These are phyloP conservation scores for Nomada hirtipes DNA, from an alignment of 2,888 invertebrate genomes.

Conservation along the genomic window DNA sequence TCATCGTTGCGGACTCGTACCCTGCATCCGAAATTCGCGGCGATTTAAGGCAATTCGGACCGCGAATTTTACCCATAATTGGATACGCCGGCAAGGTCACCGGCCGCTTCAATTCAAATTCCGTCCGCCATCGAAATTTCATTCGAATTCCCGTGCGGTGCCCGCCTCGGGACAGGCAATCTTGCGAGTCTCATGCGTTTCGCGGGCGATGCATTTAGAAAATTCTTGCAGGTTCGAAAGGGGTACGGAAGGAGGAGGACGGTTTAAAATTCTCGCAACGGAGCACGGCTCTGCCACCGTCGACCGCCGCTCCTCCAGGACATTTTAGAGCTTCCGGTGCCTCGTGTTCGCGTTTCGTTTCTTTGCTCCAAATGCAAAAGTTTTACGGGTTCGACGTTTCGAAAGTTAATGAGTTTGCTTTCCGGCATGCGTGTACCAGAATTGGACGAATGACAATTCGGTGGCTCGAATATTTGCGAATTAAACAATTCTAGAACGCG, in stretches of 20 bases:
- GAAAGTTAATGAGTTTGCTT: neutral
- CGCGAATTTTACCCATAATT: constrained; percentile 39
- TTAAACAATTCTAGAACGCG: no score
- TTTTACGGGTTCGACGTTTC: constrained; percentile 12
- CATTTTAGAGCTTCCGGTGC: constrained; percentile 80
- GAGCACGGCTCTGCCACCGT: constrained; percentile 62
- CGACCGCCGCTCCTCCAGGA: constrained; percentile 57
- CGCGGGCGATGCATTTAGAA: constrained; percentile 41
- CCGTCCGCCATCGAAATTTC: constrained; percentile 60
- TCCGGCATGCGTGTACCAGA: no score
- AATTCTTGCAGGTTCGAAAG: constrained; percentile 20
- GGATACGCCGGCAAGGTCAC: constrained; percentile 32
- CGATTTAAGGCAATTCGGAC: constrained; percentile 32
- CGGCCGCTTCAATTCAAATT: constrained; percentile 51
- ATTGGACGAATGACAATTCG: no score
- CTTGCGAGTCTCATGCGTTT: constrained; percentile 35
- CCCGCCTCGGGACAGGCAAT: constrained; percentile 34
- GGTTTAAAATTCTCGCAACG: constrained; percentile 81
- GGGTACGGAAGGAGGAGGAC: constrained; percentile 41
- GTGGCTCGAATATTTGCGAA: no score
- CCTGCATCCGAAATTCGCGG: constrained; percentile 23
- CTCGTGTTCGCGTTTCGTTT: constrained; percentile 74
- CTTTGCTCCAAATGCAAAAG: constrained; percentile 53
- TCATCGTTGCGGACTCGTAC: constrained; percentile 11
- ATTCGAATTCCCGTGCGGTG: constrained; percentile 61